A percentile compares a stretch with the other conserved stretches of the same genome.
Evolutionary conservation across 2,888 invertebrate species (phyloP).

Genomic region (Hyalella azteca): DNA sequence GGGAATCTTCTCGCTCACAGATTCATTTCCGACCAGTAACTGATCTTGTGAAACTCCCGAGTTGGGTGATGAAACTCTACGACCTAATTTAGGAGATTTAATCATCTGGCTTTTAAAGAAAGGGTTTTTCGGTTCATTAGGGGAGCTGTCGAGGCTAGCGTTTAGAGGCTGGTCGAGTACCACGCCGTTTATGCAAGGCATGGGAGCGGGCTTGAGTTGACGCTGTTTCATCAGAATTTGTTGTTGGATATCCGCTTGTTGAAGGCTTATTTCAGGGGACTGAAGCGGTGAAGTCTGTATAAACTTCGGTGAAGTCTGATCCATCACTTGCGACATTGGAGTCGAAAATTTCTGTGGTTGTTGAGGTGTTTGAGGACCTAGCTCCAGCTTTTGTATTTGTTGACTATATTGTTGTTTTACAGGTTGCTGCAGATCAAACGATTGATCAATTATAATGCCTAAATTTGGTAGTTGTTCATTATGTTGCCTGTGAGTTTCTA

Average conservation of each 20-base stretch:
- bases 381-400: no score
- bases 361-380: background rate
- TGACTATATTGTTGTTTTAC: no score
- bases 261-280: background rate
- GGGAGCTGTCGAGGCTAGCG: background rate
- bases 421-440: no score
- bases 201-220: conserved; percentile 1
- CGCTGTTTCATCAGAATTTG: background rate
- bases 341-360: background rate
- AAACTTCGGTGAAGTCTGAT: background rate
- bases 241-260: background rate
- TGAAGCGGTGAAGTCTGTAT: background rate
- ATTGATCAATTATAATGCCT: no score
- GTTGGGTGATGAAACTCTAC: background rate
- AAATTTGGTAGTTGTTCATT: no score
- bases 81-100: background rate
- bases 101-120: background rate
- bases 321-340: background rate
- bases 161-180: background rate
- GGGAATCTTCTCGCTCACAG: background rate
- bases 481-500: no score
- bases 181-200: background rate
- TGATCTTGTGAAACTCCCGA: background rate
- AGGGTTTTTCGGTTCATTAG: background rate
- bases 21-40: no score